Evolutionary conservation across 2,113 vertebrate species (phyloP).

Genomic region (Psephotus haematonotus): DNA sequence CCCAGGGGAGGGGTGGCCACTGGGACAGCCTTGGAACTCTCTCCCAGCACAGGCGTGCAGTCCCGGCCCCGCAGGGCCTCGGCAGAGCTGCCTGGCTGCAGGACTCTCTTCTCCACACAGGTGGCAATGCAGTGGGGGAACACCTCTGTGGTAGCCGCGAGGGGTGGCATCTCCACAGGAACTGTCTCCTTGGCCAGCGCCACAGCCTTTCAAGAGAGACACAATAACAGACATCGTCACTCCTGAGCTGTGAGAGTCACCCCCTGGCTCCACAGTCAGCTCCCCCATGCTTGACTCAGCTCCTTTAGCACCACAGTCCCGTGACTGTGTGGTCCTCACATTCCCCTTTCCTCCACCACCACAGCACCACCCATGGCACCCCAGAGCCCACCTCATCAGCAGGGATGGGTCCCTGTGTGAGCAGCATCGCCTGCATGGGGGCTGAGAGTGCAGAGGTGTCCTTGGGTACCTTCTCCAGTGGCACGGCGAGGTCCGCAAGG

Average conservation of each 20-base stretch:
- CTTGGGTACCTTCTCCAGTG: conserved; percentile 39
- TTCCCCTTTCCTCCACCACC: neutral
- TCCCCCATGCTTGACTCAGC: neutral
- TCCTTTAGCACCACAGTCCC: neutral
- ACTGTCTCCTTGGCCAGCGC: conserved; percentile 12
- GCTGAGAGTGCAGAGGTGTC: neutral
- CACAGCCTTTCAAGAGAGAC: conserved; percentile 19
- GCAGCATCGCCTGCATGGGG: neutral
- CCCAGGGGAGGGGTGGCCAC: neutral
- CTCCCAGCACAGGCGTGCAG: neutral
- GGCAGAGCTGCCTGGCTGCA: conserved; percentile 16
- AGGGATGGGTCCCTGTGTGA: neutral
- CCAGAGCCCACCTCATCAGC: accelerated
- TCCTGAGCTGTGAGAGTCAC: neutral
- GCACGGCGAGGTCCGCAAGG: neutral
- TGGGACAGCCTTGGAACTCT: conserved; percentile 37
- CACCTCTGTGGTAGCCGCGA: neutral
- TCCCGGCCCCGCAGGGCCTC: conserved; percentile 5
- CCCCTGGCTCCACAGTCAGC: neutral
- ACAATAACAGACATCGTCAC: neutral
- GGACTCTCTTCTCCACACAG: conserved; percentile 52
- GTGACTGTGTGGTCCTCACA: neutral
- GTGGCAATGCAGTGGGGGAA: conserved; percentile 3
- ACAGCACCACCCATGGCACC: neutral
- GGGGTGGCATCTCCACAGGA: conserved; percentile 42